Conservation (phyloP, 2,113 vertebrate genomes). For the Polypterus bichir region DNA sequence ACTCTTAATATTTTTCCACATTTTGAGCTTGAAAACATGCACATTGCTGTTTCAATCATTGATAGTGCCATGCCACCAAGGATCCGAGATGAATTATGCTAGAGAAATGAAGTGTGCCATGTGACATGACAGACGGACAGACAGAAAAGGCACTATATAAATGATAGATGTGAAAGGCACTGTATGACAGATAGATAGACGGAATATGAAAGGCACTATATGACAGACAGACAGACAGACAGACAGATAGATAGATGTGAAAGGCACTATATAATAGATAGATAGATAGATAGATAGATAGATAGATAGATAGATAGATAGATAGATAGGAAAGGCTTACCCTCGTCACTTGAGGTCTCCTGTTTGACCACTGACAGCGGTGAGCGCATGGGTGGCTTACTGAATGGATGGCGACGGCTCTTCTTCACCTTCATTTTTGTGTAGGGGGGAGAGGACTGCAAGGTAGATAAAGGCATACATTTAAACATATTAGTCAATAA, state of each 20-base stretch:
- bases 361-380: conserved; percentile 82
- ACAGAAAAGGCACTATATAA: background rate
- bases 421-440: conserved; percentile 81
- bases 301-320: conserved; percentile 10
- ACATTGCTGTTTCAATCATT: no score
- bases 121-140: background rate
- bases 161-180: no score
- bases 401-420: conserved; percentile 83
- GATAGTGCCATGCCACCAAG: no score
- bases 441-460: conserved; percentile 49
- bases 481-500: no score
- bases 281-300: conserved; percentile 15
- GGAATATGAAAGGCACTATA: no score
- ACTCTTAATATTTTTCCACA: no score
- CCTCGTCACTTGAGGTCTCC: conserved; percentile 73
- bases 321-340: conserved; percentile 36
- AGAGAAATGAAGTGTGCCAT: background rate
- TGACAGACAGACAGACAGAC: conserved; percentile 9
- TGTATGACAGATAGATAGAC: no score
- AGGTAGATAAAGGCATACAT: background rate
- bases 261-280: background rate
- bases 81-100: no score
- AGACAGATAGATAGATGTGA: conserved; percentile 2
- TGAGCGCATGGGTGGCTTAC: conserved; percentile 75
- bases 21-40: no score